phyloP scores from a whole-genome alignment of 92 coral and sea anemone species.

The Plumapathes pennacea region DNA sequence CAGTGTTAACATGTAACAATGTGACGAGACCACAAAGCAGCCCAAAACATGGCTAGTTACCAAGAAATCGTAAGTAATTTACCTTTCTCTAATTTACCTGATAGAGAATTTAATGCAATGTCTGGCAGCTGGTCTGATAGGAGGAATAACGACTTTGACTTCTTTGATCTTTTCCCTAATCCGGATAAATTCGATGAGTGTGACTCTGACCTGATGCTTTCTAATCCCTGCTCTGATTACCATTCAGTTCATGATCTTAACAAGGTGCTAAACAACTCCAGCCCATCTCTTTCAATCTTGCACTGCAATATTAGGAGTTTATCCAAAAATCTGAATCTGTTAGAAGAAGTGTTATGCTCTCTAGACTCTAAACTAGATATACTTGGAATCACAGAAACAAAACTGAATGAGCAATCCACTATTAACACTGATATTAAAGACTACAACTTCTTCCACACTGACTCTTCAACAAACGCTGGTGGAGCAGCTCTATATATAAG shows the following conservation, averaged over 20 bases:
- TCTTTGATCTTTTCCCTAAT: slow-evolving; percentile 25
- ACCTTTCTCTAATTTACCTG: slow-evolving; percentile 24
- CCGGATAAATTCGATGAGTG: slow-evolving; percentile 25
- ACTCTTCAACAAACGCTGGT: slow-evolving; percentile 48
- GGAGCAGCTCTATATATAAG: slow-evolving; percentile 44
- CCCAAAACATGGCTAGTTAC: slow-evolving; percentile 20
- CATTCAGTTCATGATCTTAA: slow-evolving; percentile 25
- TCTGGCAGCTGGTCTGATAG: slow-evolving; percentile 45
- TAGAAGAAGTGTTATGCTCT: slow-evolving; percentile 32
- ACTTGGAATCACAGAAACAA: slow-evolving; percentile 49
- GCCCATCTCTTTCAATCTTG: slow-evolving; percentile 16
- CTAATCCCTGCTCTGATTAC: slow-evolving; percentile 35
- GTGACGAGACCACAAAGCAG: too few species aligned
- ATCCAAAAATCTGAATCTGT: slow-evolving; percentile 16
- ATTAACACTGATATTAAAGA: slow-evolving; percentile 31
- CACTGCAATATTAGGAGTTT: slow-evolving; percentile 34
- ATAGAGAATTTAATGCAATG: slow-evolving; percentile 34
- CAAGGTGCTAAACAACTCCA: slow-evolving; percentile 8
- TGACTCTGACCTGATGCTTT: slow-evolving; percentile 24
- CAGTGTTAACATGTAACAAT: too few species aligned
- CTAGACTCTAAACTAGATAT: slow-evolving; percentile 10
- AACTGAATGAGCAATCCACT: slow-evolving; percentile 28
- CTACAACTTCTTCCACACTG: slow-evolving; percentile 36
- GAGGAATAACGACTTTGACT: slow-evolving; percentile 22
- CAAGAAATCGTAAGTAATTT: slow-evolving; percentile 26